Percentiles rank a stretch among this genome's conserved stretches.
phyloP scores from a whole-genome alignment of 1,140 invertebrate species.

The Delia radicum region DNA sequence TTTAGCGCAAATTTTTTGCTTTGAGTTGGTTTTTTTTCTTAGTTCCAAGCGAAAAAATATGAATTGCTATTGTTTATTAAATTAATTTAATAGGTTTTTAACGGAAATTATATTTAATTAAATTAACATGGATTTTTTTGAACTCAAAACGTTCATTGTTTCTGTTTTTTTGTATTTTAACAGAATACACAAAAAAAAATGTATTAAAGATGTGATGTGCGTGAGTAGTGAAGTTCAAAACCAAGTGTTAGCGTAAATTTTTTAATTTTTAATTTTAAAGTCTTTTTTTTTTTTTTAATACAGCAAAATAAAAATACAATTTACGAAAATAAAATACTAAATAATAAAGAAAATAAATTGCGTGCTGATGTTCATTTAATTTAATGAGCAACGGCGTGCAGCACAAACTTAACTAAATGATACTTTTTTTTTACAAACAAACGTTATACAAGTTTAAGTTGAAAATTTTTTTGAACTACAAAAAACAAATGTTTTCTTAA shows the following conservation, averaged over 20 bases:
- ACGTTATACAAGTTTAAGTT: neutral
- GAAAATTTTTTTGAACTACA: neutral
- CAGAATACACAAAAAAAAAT: too few relatives aligned
- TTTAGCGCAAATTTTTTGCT: too few relatives aligned
- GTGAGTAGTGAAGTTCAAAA: neutral
- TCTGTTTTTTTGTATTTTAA: too few relatives aligned
- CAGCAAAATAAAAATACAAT: too few relatives aligned
- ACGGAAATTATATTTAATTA: conserved; percentile 5
- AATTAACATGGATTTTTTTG: conserved; percentile 4
- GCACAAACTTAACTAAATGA: neutral
- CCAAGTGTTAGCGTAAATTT: neutral
- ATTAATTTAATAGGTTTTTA: neutral
- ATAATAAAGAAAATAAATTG: conserved; percentile 48
- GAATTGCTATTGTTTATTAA: too few relatives aligned
- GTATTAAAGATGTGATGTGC: too few relatives aligned
- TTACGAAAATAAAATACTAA: too few relatives aligned
- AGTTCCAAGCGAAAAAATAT: too few relatives aligned
- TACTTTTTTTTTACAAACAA: neutral
- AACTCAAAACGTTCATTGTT: too few relatives aligned
- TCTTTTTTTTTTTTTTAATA: too few relatives aligned
- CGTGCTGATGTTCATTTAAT: conserved; percentile 55
- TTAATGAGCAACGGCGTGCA: conserved; percentile 48
- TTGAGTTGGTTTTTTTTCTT: too few relatives aligned
- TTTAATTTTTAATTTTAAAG: too few relatives aligned
- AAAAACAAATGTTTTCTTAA: neutral